Conservation (phyloP, 1,140 invertebrate species). For the Sitophilus oryzae region DNA sequence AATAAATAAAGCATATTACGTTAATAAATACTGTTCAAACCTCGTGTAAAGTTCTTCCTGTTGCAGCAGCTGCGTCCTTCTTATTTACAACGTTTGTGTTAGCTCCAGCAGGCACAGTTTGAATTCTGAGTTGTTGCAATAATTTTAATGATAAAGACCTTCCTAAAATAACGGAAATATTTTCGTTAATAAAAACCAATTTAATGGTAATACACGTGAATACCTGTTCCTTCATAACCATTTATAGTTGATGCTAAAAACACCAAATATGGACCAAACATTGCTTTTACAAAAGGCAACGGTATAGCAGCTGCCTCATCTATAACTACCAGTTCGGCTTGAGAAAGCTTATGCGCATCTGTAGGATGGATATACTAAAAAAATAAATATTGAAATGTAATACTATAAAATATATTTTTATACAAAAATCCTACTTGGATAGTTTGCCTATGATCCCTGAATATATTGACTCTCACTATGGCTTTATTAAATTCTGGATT, state of each 20-base stretch:
- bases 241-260: conserved; percentile 97
- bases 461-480: conserved; percentile 88
- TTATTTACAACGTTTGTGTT: conserved; percentile 46
- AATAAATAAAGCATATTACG: no score
- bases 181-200: background rate
- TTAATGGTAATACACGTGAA: background rate
- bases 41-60: conserved; percentile 50
- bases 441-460: conserved; percentile 90
- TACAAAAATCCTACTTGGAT: no score
- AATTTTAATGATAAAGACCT: conserved; percentile 93
- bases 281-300: conserved; percentile 83
- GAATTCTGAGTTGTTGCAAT: conserved; percentile 77
- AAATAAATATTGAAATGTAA: no score
- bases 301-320: conserved; percentile 99
- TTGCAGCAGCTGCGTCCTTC: conserved; percentile 45
- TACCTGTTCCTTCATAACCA: conserved; percentile 97
- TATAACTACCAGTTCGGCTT: conserved; percentile 93
- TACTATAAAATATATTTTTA: no score
- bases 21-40: no score
- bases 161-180: conserved; percentile 39
- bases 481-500: conserved; percentile 97
- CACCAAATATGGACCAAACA: conserved; percentile 89
- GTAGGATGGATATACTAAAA: conserved; percentile 95
- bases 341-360: conserved; percentile 81
- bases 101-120: conserved; percentile 47